These are phyloP conservation scores for Dallia pectoralis DNA, from an alignment of 2,797 vertebrate species.

Conservation along the genomic window DNA sequence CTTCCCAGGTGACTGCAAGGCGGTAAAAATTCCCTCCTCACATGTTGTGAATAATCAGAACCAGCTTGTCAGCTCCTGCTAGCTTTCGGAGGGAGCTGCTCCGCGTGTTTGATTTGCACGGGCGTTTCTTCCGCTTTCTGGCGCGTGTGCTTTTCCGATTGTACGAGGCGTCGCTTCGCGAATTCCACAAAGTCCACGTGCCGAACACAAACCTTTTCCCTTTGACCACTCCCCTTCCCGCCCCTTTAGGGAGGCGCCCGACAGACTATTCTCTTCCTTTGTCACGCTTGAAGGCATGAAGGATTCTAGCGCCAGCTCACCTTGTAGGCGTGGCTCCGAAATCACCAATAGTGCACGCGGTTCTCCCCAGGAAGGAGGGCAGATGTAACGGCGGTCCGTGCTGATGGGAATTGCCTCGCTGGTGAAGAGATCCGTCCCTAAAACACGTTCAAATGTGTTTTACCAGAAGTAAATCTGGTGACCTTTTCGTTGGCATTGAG, in stretches of 20 bases:
- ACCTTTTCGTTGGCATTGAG: constrained; percentile 60
- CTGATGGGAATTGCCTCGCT: constrained; percentile 52
- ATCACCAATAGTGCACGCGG: constrained; percentile 68
- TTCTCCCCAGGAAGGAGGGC: constrained; percentile 52
- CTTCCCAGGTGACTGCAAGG: constrained; percentile 63
- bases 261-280: constrained; percentile 1
- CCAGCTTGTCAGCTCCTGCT: constrained; percentile 51
- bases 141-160: background rate
- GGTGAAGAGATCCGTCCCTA: constrained; percentile 47
- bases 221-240: constrained; percentile 37
- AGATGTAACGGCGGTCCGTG: constrained; percentile 65
- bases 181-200: constrained; percentile 2
- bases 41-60: constrained; percentile 60
- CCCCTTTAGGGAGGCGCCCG: constrained; percentile 34
- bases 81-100: constrained; percentile 9
- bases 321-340: constrained; percentile 65
- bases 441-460: constrained; percentile 62
- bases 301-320: constrained; percentile 26
- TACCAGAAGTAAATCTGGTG: constrained; percentile 62
- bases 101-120: background rate
- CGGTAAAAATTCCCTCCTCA: constrained; percentile 31
- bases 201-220: constrained; percentile 22
- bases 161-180: constrained; percentile 12
- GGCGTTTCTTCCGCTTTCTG: background rate
- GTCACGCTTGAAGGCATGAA: constrained; percentile 9